These are phyloP conservation scores for Himalopsyche kuldschensis DNA, from an alignment of 2,888 invertebrate species.

Conservation along the genomic window DNA sequence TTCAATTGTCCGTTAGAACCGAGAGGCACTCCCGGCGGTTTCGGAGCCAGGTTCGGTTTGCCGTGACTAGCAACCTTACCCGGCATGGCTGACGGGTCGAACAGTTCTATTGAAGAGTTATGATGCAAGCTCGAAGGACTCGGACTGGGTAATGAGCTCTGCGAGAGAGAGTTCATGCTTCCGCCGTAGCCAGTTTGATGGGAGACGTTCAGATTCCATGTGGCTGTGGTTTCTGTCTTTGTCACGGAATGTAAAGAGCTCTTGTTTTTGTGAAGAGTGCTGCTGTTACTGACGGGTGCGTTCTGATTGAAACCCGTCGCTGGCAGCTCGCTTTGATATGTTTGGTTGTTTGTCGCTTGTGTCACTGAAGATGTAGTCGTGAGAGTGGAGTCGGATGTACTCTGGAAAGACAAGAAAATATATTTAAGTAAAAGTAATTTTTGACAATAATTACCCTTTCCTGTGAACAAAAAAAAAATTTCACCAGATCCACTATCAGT, in stretches of 20 bases:
- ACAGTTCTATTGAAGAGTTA: slow-evolving; percentile 7
- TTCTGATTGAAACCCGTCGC: neutral
- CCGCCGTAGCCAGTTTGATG: slow-evolving; percentile 47
- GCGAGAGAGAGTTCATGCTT: slow-evolving; percentile 52
- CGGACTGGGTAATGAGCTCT: slow-evolving; percentile 19
- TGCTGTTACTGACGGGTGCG: slow-evolving; percentile 37
- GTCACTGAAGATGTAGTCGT: slow-evolving; percentile 50
- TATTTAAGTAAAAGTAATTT: neutral
- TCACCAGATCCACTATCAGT: no score
- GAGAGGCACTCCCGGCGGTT: slow-evolving; percentile 65
- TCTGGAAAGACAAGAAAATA: slow-evolving; percentile 48
- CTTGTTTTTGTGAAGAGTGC: slow-evolving; percentile 53
- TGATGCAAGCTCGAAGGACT: slow-evolving; percentile 11
- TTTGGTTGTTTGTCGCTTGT: slow-evolving; percentile 48
- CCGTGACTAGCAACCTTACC: slow-evolving; percentile 58
- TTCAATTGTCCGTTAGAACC: slow-evolving; percentile 33
- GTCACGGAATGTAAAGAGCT: slow-evolving; percentile 48
- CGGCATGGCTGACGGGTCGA: neutral
- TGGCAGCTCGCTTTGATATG: neutral
- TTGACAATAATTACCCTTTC: no score
- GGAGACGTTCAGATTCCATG: slow-evolving; percentile 17
- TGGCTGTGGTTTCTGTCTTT: slow-evolving; percentile 40
- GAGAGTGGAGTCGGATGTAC: slow-evolving; percentile 64
- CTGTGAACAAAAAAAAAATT: no score
- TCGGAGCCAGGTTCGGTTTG: slow-evolving; percentile 83